phyloP scores from a whole-genome alignment of 2,113 vertebrate species.

The Montifringilla adamsi region DNA sequence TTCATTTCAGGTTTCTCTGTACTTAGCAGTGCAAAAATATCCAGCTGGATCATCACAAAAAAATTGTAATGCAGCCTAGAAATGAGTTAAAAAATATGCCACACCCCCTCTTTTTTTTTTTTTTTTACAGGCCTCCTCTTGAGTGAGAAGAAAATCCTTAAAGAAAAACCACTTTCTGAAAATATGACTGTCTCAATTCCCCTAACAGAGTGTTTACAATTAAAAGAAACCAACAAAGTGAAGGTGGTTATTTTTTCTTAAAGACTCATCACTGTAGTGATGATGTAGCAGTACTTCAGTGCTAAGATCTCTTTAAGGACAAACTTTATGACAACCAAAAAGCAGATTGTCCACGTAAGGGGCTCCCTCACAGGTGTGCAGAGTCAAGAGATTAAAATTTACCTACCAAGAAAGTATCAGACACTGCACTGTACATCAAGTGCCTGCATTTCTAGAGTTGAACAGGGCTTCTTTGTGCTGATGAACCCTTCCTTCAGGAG shows the following conservation, averaged over 20 bases:
- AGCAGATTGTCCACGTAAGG: not conserved
- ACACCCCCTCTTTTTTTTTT: fast-evolving
- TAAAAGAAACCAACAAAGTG: not conserved
- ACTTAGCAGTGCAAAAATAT: not conserved
- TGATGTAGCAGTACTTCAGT: not conserved
- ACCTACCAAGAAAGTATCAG: not conserved
- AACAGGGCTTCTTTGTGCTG: not conserved
- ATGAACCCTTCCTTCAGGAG: not conserved
- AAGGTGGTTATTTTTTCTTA: not conserved
- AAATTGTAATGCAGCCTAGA: not conserved
- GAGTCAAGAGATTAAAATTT: not conserved
- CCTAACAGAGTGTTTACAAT: not conserved
- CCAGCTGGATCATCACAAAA: not conserved
- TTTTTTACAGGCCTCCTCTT: not conserved
- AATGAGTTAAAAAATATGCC: not conserved
- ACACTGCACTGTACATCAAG: not conserved
- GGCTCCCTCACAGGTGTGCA: not conserved
- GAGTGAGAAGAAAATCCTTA: not conserved
- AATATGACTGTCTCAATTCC: not conserved
- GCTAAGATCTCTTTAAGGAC: not conserved
- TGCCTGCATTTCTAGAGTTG: not conserved
- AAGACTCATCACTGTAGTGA: not conserved
- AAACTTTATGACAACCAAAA: not conserved
- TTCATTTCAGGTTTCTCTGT: not conserved
- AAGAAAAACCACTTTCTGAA: not conserved